Evolutionary conservation across 1,140 invertebrate genomes (phyloP), one percentile per base, ranked within the genome.

Genomic region (Brachionus rubens): DNA sequence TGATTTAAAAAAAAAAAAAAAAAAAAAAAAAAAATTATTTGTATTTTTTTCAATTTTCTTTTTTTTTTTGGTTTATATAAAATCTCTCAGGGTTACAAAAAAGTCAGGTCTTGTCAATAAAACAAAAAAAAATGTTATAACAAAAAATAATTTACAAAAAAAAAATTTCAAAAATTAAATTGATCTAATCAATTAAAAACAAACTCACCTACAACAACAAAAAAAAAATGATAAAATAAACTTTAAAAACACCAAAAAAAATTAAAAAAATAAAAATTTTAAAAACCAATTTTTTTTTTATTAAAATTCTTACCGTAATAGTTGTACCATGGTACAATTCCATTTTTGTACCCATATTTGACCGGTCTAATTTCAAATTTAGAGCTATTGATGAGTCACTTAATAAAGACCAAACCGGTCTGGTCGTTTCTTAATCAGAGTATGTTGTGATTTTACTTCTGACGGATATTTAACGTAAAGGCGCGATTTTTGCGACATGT

Each of bases 161-260:
- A 28, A 56, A 56, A 30, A 5, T 36, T 30, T 26, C 33, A 59
- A 59, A 59, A 36, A 16, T 1, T 30, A 9, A 40, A 59, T 59
- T 59, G 54, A 59, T 59, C 28, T 36, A 59, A 59, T 59, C 54
- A 59, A 59, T 59, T 14, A 40, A 36, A 33, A 33, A n/a, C 10
- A 30, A 26, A 59, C 5, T 16, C 6, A 59, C 33, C 28, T 16
- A 59, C 54, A 36, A 19, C 54, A 59, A 59, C 54, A 36, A 30
- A 14, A 59, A 59, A 59, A 59, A 59, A 59, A 59, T 19, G 12
- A 19, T 36, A 59, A 59, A 59, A 59, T 36, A n/a, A 59, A 59
- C 30, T 33, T 36, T 33, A 59, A 59, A 59, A 40, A 26, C 16
- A 33, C 16, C 30, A 59, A 59, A 59, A 59, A 59, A 59, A 59